Conservation (phyloP, 2,113 vertebrate genomes). For the Formicarius rufipectus region DNA sequence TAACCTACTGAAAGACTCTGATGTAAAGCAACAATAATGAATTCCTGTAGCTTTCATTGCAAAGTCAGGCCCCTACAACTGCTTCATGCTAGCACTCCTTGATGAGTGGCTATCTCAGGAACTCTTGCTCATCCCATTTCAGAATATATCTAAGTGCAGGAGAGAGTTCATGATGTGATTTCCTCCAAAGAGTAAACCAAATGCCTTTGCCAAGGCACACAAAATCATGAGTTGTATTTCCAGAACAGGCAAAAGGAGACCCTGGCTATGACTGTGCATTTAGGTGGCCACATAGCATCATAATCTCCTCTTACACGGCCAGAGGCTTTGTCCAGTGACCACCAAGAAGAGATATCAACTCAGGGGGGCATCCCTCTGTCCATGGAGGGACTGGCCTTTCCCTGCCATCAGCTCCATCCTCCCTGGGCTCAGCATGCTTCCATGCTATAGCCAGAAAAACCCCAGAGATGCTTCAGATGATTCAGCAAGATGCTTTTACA, state of each 20-base stretch:
- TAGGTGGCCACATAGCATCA: neutral
- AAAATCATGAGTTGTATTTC: neutral
- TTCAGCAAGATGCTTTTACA: neutral
- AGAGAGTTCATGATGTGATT: neutral
- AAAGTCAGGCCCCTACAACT: neutral
- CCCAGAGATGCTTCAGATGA: neutral
- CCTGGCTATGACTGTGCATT: neutral
- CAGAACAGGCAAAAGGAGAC: neutral
- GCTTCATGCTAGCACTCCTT: neutral
- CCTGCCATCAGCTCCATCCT: accelerated
- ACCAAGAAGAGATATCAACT: neutral
- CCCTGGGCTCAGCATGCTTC: neutral
- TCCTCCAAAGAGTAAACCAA: neutral
- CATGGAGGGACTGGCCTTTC: neutral
- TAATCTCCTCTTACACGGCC: neutral
- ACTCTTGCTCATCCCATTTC: accelerated
- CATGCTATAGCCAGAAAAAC: neutral
- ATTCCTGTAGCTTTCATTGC: neutral
- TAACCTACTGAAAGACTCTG: neutral
- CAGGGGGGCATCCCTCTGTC: neutral
- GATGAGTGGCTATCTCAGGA: neutral
- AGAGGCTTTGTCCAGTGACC: neutral
- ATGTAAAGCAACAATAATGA: neutral
- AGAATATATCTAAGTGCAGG: neutral
- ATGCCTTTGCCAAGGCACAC: neutral